Evolutionary conservation across 2,888 invertebrate species (phyloP).

Genomic region (Heliconius sara): DNA sequence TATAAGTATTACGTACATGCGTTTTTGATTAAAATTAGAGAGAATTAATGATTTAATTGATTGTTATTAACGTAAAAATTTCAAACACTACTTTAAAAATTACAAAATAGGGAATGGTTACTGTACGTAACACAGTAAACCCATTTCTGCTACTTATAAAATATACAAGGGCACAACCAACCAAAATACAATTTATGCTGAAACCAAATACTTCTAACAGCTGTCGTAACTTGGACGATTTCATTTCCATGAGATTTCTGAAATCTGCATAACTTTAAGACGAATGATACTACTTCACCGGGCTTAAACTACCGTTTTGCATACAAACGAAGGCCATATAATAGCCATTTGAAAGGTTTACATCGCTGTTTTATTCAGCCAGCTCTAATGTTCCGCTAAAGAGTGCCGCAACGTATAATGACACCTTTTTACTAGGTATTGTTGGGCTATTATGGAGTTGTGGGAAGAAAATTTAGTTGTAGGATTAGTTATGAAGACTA

Average conservation of each 20-base stretch:
- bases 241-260: conserved; percentile 52
- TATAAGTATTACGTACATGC: neutral
- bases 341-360: conserved; percentile 47
- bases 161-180: neutral
- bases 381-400: conserved; percentile 46
- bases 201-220: conserved; percentile 43
- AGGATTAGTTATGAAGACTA: too few relatives aligned
- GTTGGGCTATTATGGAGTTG: neutral
- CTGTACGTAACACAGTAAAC: neutral
- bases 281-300: conserved; percentile 47
- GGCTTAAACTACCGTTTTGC: conserved; percentile 54
- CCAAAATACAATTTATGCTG: conserved; percentile 11
- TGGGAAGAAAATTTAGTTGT: neutral
- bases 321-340: conserved; percentile 53
- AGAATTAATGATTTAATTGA: neutral
- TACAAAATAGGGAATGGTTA: too few relatives aligned
- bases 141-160: neutral
- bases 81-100: too few relatives aligned
- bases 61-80: too few relatives aligned
- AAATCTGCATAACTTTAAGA: conserved; percentile 55
- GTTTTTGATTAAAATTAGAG: neutral
- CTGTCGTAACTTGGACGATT: conserved; percentile 49
- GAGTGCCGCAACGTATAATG: conserved; percentile 51
- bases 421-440: conserved; percentile 45
- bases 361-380: conserved; percentile 46